Evolutionary conservation across 2,113 vertebrate genomes (phyloP).

Genomic region (Desmodus rotundus): DNA sequence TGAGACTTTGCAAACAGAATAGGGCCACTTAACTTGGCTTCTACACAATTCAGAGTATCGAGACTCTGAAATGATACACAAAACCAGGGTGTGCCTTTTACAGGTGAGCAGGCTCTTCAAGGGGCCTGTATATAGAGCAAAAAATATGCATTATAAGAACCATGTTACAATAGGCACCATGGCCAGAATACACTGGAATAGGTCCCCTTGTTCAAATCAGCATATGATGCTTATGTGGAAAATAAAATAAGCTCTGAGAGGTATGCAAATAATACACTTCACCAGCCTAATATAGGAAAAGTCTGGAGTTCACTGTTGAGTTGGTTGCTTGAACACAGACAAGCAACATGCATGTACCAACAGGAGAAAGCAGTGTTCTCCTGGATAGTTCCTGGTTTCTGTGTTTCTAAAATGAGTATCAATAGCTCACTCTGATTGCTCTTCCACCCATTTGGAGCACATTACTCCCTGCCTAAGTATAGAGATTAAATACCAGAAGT

Average conservation of each 20-base stretch:
- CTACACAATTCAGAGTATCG: neutral
- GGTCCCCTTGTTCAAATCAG: neutral
- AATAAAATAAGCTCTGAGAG: neutral
- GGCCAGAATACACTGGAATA: neutral
- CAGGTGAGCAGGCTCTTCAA: neutral
- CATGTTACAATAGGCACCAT: neutral
- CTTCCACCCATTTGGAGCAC: neutral
- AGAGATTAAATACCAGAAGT: neutral
- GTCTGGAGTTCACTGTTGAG: neutral
- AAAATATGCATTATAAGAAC: neutral
- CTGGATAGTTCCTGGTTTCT: neutral
- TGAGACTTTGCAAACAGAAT: neutral
- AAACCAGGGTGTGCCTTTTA: neutral
- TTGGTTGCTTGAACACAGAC: neutral
- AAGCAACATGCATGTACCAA: neutral
- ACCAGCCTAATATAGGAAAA: neutral
- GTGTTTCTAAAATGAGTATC: neutral
- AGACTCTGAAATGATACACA: neutral
- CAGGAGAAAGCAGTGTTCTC: neutral
- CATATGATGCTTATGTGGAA: neutral
- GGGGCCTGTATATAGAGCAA: neutral
- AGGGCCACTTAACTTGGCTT: neutral
- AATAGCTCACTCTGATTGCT: neutral
- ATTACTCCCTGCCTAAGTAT: neutral
- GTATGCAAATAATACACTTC: neutral